Base-by-base conservation (phyloP, 2,113 vertebrate genomes). In the Oreochromis spilurus region DNA sequence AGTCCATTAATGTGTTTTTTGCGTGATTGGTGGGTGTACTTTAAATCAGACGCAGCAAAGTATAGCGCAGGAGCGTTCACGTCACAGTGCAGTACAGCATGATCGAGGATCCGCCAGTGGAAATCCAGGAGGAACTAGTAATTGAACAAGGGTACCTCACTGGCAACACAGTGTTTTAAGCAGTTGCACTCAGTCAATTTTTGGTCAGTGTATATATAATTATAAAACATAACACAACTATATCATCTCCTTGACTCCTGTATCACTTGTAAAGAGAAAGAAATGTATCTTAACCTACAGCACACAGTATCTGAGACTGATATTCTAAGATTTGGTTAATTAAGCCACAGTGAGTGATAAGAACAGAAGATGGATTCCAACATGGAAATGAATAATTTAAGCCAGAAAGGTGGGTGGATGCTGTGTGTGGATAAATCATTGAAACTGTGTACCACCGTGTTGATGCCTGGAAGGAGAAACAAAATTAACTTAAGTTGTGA, bases 1-100 rank as follows among this genome's bases (percentile, higher is more conserved):
- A 84, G 55, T 84, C 79, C 67, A 89, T 92, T 93, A 92, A 84
- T 62, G 84, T 89, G 87, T 89, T 81, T 77, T 87, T 86, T 81
- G 77, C 48, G 45, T 67, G 55, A 83, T 89, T 24, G 55, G 38
- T 79, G 70, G 55, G 84, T 70, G 62, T 79, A 54, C 70, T 87
- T 89, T 75, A 52, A 81, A 60, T 87, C 55, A 79, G 87, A 62
- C 57, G 17, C 38, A 50, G 81, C 72, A 82, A 55, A 62, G 80
- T 89, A 55, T 62, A 62, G 85, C 55, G 81, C 36, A 86, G 52
- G 60, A 84, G 72, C 24, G 43, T 31, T 31, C 85, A 89, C 88
- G 75, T 82, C 81, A 84, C 79, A 60, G 80, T 57, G 88, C 81
- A 38, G 80, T 9, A 54, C 34, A 24, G 80, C 34, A 21, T 72